A percentile compares a stretch with the other conserved stretches of the same genome.
Conservation (phyloP, 2,113 vertebrate genomes). For the Petromus typicus region DNA sequence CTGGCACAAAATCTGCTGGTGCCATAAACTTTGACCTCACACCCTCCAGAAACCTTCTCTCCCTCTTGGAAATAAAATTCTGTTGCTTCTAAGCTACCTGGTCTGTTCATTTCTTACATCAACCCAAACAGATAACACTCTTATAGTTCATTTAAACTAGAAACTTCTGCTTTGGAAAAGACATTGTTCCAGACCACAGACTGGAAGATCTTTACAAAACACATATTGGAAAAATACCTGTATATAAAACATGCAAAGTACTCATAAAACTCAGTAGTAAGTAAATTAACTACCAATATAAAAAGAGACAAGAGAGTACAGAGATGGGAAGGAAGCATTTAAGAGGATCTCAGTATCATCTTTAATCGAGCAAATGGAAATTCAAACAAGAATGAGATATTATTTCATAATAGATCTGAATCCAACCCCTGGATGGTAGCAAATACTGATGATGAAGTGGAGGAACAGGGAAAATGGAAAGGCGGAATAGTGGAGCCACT, state of each 20-base stretch:
- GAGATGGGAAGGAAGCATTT: background rate
- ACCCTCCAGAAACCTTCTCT: background rate
- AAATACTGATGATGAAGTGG: background rate
- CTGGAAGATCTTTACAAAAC: background rate
- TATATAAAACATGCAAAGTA: background rate
- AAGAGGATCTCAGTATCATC: background rate
- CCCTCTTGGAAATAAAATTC: background rate
- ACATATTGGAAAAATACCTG: background rate
- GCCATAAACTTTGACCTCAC: too few relatives aligned
- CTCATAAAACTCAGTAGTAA: background rate
- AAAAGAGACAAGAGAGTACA: background rate
- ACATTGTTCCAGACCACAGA: background rate
- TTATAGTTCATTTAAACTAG: background rate
- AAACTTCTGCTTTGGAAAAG: background rate
- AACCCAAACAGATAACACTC: background rate
- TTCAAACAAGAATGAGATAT: background rate
- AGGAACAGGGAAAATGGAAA: too few relatives aligned
- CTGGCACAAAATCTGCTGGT: background rate
- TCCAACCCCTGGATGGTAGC: rapidly evolving
- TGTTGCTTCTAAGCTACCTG: background rate
- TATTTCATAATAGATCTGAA: background rate
- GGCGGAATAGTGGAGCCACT: background rate
- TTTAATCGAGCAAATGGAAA: background rate
- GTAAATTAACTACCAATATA: background rate
- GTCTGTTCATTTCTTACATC: background rate